Percentiles rank a stretch among this genome's conserved stretches.
These are phyloP conservation scores for Hippocampus kuda DNA, from an alignment of 2,797 vertebrate species.

Conservation along the genomic window DNA sequence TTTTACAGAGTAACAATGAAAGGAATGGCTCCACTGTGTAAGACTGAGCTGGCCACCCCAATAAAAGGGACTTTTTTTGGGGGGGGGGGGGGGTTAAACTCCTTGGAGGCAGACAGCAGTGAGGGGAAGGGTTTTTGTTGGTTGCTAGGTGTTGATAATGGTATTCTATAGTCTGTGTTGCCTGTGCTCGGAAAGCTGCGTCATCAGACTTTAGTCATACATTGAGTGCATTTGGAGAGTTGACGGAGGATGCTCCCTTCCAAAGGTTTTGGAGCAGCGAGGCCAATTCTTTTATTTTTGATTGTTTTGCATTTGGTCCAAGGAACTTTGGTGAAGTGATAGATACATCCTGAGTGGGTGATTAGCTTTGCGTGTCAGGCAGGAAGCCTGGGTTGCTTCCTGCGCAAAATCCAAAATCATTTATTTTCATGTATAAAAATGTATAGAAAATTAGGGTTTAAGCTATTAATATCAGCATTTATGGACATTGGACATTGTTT, in stretches of 20 bases:
- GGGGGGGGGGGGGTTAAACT: not conserved
- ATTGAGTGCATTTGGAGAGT: constrained; percentile 3
- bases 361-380: no score
- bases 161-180: constrained; percentile 38
- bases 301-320: no score
- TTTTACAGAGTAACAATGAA: not conserved
- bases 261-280: not conserved
- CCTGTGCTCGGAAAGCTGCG: constrained; percentile 11
- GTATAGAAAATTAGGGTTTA: no score
- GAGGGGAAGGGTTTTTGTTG: constrained; percentile 25
- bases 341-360: no score
- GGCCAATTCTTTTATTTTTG: not conserved
- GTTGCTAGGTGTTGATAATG: constrained; percentile 55
- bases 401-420: no score
- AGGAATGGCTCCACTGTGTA: not conserved
- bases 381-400: no score
- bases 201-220: constrained; percentile 3
- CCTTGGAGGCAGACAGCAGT: constrained; percentile 12
- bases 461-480: no score
- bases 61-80: constrained; percentile 3
- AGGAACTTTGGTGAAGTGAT: no score
- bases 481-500: no score
- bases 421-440: no score
- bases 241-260: not conserved
- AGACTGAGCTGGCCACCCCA: not conserved